Conservation (phyloP, 2,888 invertebrate species). For the Troides aeacus region DNA sequence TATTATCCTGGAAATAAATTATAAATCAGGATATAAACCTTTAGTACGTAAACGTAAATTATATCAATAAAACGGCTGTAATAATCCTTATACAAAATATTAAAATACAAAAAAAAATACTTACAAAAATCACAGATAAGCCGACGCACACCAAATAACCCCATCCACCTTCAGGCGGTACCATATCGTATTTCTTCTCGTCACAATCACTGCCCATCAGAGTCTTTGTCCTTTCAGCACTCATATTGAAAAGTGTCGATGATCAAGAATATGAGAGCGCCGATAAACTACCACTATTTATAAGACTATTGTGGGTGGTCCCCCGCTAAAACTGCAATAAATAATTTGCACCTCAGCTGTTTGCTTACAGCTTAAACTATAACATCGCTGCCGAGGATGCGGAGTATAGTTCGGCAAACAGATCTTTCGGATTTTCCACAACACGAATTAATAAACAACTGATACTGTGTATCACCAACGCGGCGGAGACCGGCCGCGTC, state of each 20-base stretch:
- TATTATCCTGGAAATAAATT: too few relatives aligned
- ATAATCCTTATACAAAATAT: neutral
- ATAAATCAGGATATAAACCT: too few relatives aligned
- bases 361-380: constrained; percentile 55
- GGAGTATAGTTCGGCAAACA: constrained; percentile 49
- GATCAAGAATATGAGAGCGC: constrained; percentile 33
- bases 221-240: constrained; percentile 47
- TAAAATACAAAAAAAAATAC: constrained; percentile 46
- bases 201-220: constrained; percentile 50
- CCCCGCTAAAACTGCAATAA: constrained; percentile 54
- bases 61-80: neutral
- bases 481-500: constrained; percentile 28
- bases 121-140: constrained; percentile 83
- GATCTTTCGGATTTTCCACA: constrained; percentile 65
- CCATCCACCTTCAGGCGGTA: constrained; percentile 86
- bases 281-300: constrained; percentile 37
- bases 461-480: constrained; percentile 34
- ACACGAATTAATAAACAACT: constrained; percentile 57
- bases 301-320: constrained; percentile 53
- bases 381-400: constrained; percentile 57
- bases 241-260: constrained; percentile 42
- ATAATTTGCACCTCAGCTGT: constrained; percentile 48
- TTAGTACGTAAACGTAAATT: neutral
- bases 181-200: constrained; percentile 61
- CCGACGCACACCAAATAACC: constrained; percentile 85